Conservation (phyloP, 1,140 invertebrate genomes). For the Zaprionus taronus region DNA sequence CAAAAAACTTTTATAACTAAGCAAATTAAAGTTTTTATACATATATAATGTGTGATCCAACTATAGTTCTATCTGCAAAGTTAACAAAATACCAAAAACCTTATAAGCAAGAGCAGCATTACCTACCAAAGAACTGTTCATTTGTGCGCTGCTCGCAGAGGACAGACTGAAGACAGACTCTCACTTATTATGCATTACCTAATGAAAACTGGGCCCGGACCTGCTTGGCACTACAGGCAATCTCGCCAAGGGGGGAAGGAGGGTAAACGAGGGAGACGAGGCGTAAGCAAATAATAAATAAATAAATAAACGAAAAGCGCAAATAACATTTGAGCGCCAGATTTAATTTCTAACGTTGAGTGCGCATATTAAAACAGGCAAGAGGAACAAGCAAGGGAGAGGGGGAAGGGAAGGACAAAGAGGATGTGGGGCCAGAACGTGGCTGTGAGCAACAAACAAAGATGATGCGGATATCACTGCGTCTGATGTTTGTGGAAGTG, state of each 20-base stretch:
- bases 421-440: constrained; percentile 28
- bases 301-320: constrained; percentile 82
- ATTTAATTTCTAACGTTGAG: constrained; percentile 83
- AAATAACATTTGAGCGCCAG: constrained; percentile 83
- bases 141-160: constrained; percentile 15
- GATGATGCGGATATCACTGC: constrained; percentile 78
- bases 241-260: not conserved
- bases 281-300: constrained; percentile 82
- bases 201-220: constrained; percentile 72
- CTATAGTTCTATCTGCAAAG: not conserved
- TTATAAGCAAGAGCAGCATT: not conserved
- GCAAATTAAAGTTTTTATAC: not conserved
- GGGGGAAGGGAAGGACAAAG: not conserved
- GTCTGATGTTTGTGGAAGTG: constrained; percentile 55
- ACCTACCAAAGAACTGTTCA: not conserved
- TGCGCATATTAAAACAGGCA: constrained; percentile 80
- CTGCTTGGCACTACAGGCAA: not conserved
- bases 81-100: not conserved
- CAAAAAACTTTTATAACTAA: not conserved
- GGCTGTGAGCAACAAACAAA: constrained; percentile 70
- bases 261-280: not conserved
- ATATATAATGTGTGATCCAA: not conserved
- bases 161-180: constrained; percentile 26
- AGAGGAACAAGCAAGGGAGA: not conserved
- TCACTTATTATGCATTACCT: constrained; percentile 78